Evolutionary conservation across 1,140 invertebrate species (phyloP).

Genomic region (Cataglyphis hispanica): DNA sequence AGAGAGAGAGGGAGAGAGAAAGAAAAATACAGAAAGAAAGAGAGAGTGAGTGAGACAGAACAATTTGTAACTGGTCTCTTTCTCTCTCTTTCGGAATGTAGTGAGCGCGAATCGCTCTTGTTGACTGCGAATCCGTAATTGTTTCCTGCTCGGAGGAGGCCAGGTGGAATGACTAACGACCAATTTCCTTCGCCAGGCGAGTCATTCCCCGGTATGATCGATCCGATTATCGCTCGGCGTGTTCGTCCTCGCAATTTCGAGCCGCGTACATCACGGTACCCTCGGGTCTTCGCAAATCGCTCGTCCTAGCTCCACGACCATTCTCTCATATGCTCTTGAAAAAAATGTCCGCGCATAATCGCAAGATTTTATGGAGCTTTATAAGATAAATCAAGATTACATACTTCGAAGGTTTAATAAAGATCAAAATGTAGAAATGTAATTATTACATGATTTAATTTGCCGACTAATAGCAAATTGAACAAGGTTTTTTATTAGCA

Average conservation of each 20-base stretch:
- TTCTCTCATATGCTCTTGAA: background rate
- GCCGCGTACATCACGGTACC: conserved; percentile 49
- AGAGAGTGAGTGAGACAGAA: conserved; percentile 2
- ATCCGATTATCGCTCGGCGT: conserved; percentile 67
- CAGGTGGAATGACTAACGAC: conserved; percentile 70
- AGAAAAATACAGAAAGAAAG: background rate
- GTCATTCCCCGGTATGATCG: conserved; percentile 67
- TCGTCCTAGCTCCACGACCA: conserved; percentile 5
- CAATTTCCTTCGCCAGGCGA: conserved; percentile 72
- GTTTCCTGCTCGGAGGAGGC: conserved; percentile 69
- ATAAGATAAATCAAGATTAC: conserved; percentile 17
- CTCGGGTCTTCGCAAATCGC: conserved; percentile 42
- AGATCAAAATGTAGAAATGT: conserved; percentile 16
- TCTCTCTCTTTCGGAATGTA: background rate
- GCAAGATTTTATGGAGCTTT: conserved; percentile 24
- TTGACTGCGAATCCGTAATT: conserved; percentile 71
- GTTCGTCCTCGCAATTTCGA: conserved; percentile 55
- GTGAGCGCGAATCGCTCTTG: conserved; percentile 62
- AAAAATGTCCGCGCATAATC: conserved; percentile 14
- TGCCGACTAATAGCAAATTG: background rate
- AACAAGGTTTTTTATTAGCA: background rate
- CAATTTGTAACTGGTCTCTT: background rate
- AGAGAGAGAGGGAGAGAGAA: no score
- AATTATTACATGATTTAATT: conserved; percentile 23
- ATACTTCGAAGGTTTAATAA: conserved; percentile 8